Evolutionary conservation across 2,113 vertebrate species (phyloP).

Genomic region (Murina feae): DNA sequence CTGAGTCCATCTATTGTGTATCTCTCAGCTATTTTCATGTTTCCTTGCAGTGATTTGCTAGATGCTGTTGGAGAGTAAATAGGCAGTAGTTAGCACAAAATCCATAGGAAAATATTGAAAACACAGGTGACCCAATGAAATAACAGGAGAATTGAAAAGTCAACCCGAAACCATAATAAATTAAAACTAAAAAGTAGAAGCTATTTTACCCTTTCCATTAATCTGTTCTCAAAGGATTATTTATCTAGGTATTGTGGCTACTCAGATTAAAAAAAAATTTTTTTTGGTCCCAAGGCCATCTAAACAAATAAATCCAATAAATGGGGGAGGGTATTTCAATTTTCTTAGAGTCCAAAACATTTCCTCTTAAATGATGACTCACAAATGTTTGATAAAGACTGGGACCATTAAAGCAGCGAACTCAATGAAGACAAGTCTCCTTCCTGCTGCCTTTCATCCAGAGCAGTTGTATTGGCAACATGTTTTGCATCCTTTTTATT

Average conservation of each 20-base stretch:
- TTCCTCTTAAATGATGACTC: conserved; percentile 26
- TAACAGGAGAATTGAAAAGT: neutral
- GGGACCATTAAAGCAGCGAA: neutral
- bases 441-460: neutral
- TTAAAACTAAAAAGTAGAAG: neutral
- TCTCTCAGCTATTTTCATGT: neutral
- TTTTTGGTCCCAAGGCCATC: neutral
- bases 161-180: neutral
- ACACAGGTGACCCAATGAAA: neutral
- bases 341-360: neutral
- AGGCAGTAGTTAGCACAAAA: neutral
- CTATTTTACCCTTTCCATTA: neutral
- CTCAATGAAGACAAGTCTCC: neutral
- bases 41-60: neutral
- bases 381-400: conserved; percentile 25
- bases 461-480: neutral
- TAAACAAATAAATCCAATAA: neutral
- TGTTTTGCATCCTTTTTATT: neutral
- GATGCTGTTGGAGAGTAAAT: neutral
- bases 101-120: conserved; percentile 4
- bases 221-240: neutral
- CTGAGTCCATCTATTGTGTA: neutral
- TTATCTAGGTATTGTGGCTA: neutral
- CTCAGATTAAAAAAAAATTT: neutral
- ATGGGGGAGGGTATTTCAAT: neutral